Percentiles rank a stretch among this genome's conserved stretches.
phyloP scores from a whole-genome alignment of 2,797 vertebrate genomes.

The Pipistrellus nathusii region DNA sequence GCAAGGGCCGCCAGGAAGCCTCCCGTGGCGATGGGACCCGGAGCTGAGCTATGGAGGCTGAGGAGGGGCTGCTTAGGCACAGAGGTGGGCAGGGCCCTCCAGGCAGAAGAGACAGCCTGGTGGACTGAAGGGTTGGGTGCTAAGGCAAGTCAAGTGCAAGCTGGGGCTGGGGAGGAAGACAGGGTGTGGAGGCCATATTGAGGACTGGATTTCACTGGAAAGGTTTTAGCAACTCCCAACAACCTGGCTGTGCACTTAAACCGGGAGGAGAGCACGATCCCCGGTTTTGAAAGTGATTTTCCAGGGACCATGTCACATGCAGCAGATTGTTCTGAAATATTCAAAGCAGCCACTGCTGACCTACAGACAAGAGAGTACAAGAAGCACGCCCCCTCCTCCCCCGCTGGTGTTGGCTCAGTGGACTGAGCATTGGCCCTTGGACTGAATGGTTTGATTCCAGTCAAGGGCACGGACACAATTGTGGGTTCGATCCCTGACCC shows the following conservation, averaged over 20 bases:
- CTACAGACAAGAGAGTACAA: background rate
- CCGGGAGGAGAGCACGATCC: background rate
- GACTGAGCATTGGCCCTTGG: too few species aligned
- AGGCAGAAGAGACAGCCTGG: background rate
- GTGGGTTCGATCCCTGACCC: too few species aligned
- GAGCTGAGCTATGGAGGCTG: background rate
- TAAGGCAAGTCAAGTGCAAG: background rate
- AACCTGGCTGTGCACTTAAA: background rate
- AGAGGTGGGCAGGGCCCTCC: background rate
- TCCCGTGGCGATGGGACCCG: background rate
- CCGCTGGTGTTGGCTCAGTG: too few species aligned
- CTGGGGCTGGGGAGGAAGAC: background rate
- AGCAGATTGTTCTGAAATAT: background rate
- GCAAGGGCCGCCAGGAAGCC: too few species aligned
- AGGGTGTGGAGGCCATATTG: fast-evolving
- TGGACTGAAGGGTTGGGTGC: background rate
- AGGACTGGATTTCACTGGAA: background rate
- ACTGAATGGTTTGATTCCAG: too few species aligned
- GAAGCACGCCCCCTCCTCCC: background rate
- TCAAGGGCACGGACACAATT: too few species aligned
- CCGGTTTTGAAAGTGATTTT: background rate
- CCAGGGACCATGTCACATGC: background rate
- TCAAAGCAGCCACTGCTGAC: background rate
- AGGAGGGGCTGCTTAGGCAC: background rate
- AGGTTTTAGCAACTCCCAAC: background rate